Conservation (phyloP, 1,140 invertebrate genomes). For the Globodera rostochiensis region DNA sequence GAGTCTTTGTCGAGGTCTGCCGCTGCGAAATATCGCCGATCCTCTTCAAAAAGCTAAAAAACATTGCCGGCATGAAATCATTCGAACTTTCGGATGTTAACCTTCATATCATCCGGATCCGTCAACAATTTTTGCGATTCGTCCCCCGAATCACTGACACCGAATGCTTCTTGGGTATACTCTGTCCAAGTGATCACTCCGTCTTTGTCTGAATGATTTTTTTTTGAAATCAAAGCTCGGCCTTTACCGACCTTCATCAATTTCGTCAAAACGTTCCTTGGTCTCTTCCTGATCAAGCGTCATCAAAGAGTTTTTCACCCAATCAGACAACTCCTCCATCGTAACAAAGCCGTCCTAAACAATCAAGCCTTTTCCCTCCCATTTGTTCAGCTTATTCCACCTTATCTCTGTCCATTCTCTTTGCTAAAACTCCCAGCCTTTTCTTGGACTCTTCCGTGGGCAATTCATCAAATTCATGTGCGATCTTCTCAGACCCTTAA, state of each 20-base stretch:
- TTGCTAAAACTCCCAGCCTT: constrained; percentile 78
- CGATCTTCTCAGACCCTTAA: constrained; percentile 81
- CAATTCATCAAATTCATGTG: constrained; percentile 87
- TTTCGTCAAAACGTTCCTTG: constrained; percentile 80
- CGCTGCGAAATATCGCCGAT: constrained; percentile 81
- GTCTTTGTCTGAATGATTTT: constrained; percentile 73
- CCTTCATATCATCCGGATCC: constrained; percentile 54
- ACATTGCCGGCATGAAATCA: not conserved
- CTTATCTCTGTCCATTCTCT: constrained; percentile 83
- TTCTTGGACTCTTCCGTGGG: constrained; percentile 82
- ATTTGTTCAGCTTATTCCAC: constrained; percentile 75
- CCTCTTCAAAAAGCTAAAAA: constrained; percentile 72
- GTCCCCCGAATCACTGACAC: constrained; percentile 66
- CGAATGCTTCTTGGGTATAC: constrained; percentile 81
- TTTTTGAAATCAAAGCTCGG: constrained; percentile 11
- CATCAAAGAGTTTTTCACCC: constrained; percentile 81
- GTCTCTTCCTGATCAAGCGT: constrained; percentile 86
- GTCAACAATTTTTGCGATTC: constrained; percentile 48
- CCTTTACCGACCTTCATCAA: constrained; percentile 71
- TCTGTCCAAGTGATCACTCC: constrained; percentile 83
- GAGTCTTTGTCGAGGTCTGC: constrained; percentile 86
- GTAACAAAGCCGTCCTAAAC: constrained; percentile 15
- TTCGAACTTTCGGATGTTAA: constrained; percentile 38
- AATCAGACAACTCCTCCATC: constrained; percentile 81
- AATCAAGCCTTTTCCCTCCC: not conserved